Percentiles rank a stretch among this genome's conserved stretches.
phyloP scores from a whole-genome alignment of 2,113 vertebrate genomes.

The Empidonax alnorum region DNA sequence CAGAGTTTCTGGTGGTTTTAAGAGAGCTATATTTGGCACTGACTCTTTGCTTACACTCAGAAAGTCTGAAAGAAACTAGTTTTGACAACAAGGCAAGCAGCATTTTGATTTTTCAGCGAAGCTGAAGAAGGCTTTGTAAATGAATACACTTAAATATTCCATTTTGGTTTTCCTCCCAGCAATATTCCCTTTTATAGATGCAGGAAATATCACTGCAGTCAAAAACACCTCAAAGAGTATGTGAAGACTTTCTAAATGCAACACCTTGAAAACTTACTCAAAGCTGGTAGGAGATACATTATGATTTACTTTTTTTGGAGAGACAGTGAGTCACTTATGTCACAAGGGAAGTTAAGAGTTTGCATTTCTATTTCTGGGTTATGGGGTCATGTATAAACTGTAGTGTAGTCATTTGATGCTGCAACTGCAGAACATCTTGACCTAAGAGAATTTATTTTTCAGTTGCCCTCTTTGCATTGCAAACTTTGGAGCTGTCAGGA shows the following conservation, averaged over 20 bases:
- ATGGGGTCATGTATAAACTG: background rate
- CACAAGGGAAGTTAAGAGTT: background rate
- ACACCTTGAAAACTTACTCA: background rate
- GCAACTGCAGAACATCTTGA: background rate
- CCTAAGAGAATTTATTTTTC: background rate
- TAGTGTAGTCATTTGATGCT: background rate
- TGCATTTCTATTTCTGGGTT: background rate
- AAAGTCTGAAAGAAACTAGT: background rate
- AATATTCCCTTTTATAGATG: background rate
- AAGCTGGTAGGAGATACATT: background rate
- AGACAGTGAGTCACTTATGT: background rate
- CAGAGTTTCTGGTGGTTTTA: background rate
- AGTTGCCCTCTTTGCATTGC: background rate
- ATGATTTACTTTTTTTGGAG: background rate
- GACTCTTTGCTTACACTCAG: background rate
- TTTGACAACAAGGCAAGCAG: background rate
- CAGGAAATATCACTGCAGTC: background rate
- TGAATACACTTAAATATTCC: background rate
- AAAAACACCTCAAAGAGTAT: background rate
- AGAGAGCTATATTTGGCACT: background rate
- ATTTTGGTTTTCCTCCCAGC: background rate
- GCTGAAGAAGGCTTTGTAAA: background rate
- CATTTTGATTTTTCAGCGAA: background rate
- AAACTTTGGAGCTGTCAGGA: background rate
- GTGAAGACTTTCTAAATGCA: background rate